Evolutionary conservation across 2,113 vertebrate species (phyloP), one percentile per base, ranked within the genome.

Genomic region (Caretta caretta): DNA sequence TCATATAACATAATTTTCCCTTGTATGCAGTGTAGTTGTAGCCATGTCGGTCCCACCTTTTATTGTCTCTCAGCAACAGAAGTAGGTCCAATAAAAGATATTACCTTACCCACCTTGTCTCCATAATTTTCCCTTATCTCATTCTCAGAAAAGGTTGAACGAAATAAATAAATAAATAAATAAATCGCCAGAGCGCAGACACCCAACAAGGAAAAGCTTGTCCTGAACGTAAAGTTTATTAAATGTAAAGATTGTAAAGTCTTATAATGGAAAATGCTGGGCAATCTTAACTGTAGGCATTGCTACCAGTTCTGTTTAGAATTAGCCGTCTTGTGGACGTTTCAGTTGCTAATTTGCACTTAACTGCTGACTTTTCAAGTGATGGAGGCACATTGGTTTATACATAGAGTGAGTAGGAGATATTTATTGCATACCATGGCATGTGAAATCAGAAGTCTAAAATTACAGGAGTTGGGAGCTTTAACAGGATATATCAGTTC

Each of bases 151-250:
- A 31, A 53, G 29, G 48, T 80, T 65, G 86, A 89, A 88, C 29
- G 1, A 3, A 49, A 0, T 1, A 51, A 31, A 50, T 54, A 9
- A 57, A 50, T 54, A 9, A 57, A 0, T 1, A 56, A 35, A 50
- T 87, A 17, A 85, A 20, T 65, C 95, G 50, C 86, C 87, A 83
- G 75, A 88, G 95, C 3, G 78, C 87, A 88, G 27, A 6, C 22
- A 7, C 81, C 91, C 88, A 29, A 72, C 53, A 72, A 94, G 83
- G 84, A 91, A 57, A 87, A 86, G 88, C 24, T 90, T 93, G 72
- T 65, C 92, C 93, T 1, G 2, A 93, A 54, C 2, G 38, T 80
- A 31, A 79, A 81, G 48, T 95, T 92, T 93, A 59, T 29, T 59
- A 29, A 92, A 54, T 4, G 49, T 76, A 31, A 79, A 81, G 51